Base-by-base conservation (phyloP, 2,888 invertebrate species). In the Apocheima hispidaria region DNA sequence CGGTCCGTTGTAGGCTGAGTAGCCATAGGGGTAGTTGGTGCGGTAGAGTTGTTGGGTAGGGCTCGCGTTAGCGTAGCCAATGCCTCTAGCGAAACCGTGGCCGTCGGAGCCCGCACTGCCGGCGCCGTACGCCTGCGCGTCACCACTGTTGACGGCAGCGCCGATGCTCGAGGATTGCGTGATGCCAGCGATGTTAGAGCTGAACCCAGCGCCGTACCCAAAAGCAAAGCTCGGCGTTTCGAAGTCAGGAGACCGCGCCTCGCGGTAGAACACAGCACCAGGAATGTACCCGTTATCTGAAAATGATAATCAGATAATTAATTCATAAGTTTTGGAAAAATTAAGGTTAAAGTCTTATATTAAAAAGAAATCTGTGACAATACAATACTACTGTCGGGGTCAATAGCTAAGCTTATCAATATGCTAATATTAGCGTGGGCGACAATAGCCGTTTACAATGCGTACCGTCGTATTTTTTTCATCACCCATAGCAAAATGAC, bases 181-280 rank as follows among this genome's bases (percentile, higher is more conserved):
- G 65, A 92, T 83, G 33, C 92, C 92, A 0, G 86, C 91, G 60
- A 92, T 84, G 74, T 89, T 87, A 75, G 84, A 88, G 73, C 85
- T 84, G 70, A 90, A 87, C 6, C 90, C 92, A 55, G 85, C 87
- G 46, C 92, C 92, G 52, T 83, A 88, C 1, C 88, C 90, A 65
- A 86, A 91, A 0, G 90, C 85, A 35, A 91, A 67, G 65, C 78
- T 84, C 1, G 92, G 92, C 0, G 85, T 77, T 26, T 12, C 35
- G 36, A 56, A 62, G 10, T 51, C 46, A 16, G 46, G 52, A 12
- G 56, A 14, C 1, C 87, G 86, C 1, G 77, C 83, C 7, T 78
- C 78, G n/a, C 88, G 83, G 52, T 59, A 6, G 52, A 76, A 63
- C 18, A 79, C 66, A 41, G 78, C 66, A 1, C 76, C 79, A 5